Evolutionary conservation across 2,113 vertebrate genomes (phyloP).

Genomic region (Nothoprocta pentlandii): DNA sequence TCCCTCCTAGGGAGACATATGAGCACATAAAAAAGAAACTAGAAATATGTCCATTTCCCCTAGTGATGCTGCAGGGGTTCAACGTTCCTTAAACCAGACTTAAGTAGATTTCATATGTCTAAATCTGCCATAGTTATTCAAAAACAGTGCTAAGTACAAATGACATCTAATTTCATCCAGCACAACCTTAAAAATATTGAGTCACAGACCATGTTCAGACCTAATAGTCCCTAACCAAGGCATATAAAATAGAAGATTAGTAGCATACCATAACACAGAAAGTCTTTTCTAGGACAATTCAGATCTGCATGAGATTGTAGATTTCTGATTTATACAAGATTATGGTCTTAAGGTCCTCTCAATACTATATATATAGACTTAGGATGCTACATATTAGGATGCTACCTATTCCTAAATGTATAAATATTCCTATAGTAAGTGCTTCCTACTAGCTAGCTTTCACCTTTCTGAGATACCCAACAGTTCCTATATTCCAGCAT

Average conservation of each 20-base stretch:
- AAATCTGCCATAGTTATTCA: not conserved
- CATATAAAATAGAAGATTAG: not conserved
- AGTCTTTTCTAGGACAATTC: constrained; percentile 7
- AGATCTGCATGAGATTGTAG: not conserved
- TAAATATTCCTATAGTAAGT: too few relatives aligned
- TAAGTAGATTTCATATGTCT: not conserved
- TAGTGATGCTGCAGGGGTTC: not conserved
- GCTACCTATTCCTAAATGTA: too few relatives aligned
- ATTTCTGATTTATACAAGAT: not conserved
- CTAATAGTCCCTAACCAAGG: not conserved
- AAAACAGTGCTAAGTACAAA: not conserved
- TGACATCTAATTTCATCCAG: not conserved
- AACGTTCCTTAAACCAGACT: not conserved
- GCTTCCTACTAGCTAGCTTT: not conserved
- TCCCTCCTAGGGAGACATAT: not conserved
- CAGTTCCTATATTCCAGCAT: not conserved
- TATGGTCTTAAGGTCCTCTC: not conserved
- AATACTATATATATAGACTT: not conserved
- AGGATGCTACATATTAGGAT: too few relatives aligned
- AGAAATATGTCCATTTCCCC: not conserved
- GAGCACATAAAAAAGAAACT: fast-evolving
- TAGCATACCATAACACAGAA: not conserved
- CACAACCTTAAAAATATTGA: not conserved
- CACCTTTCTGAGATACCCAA: not conserved
- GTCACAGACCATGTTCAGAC: not conserved